Percentiles rank a stretch among this genome's conserved stretches.
Evolutionary conservation across 1,140 invertebrate genomes (phyloP).

Genomic region (Campoletis sonorensis): DNA sequence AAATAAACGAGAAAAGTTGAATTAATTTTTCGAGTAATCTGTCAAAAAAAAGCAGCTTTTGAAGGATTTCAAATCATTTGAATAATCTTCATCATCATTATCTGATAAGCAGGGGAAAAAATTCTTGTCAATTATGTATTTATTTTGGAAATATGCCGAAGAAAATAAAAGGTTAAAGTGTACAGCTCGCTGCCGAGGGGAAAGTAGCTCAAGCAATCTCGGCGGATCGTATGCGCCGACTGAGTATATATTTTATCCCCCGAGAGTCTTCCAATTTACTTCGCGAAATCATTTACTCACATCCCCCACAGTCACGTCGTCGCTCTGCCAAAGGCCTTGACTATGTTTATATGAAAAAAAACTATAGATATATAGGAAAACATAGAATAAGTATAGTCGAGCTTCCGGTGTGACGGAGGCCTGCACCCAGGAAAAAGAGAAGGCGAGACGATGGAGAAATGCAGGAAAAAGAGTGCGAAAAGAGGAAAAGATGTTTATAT

Average conservation of each 20-base stretch:
- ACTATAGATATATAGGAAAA: not conserved
- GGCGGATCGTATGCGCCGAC: not conserved
- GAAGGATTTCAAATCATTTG: too few relatives aligned
- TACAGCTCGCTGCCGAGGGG: not conserved
- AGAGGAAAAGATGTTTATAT: slow-evolving; percentile 30
- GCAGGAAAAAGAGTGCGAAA: slow-evolving; percentile 29
- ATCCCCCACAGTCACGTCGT: slow-evolving; percentile 8
- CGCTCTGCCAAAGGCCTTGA: not conserved
- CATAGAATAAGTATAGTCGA: not conserved
- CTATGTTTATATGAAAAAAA: not conserved
- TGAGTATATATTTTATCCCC: slow-evolving; percentile 2
- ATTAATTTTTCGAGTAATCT: too few relatives aligned
- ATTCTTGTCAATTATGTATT: too few relatives aligned
- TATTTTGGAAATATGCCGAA: too few relatives aligned
- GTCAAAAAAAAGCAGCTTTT: too few relatives aligned
- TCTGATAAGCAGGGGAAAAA: too few relatives aligned
- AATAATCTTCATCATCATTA: too few relatives aligned
- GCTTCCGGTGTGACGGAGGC: not conserved
- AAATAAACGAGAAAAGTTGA: too few relatives aligned
- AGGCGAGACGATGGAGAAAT: not conserved
- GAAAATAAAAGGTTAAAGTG: too few relatives aligned
- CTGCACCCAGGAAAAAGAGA: not conserved
- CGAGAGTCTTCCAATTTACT: slow-evolving; percentile 7
- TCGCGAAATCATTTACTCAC: slow-evolving; percentile 17
- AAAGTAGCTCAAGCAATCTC: not conserved